Evolutionary conservation across 1,140 invertebrate genomes (phyloP), one percentile per base, ranked within the genome.

Genomic region (Bombus soroeensis): DNA sequence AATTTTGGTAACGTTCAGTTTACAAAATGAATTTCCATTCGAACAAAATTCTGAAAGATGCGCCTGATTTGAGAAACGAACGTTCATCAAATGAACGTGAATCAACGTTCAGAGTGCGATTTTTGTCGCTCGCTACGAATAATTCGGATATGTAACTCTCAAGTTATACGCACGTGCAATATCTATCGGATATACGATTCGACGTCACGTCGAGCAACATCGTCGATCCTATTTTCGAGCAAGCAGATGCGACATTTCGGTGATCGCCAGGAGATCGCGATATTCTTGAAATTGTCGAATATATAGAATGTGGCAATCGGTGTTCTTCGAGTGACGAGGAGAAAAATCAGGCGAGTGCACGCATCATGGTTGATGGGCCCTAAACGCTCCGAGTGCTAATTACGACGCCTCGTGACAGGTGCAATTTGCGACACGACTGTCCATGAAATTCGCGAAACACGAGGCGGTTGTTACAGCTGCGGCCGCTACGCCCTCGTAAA

Each of bases 401-500:
- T 87, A 68, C 81, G 75, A 78, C 70, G 76, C 68, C 70, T 85
- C 75, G 57, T 66, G 70, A 83, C 81, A 87, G 75, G 81, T 83
- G 75, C 82, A 89, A 89, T 90, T 87, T 87, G 81, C 71, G 86
- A 87, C 43, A 83, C 64, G 70, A 59, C 28, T n/a, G 12, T 68
- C 81, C 68, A 68, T 87, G 79, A 90, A 89, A 90, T 90, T 71
- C 71, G 64, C 62, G 81, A 85, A 85, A 86, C 78, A 68, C 73
- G 68, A 77, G 28, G 41, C 62, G 32, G 53, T 43, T 53, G 57
- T 28, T 37, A 43, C 68, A 41, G 66, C 32, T 32, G 34, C 25
- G 18, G 18, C 39, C 13, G 72, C 72, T 68, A 83, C 73, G 72
- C n/a, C 81, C 81, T 41, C 53, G 70, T 34, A 53, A 72, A 76